Evolutionary conservation across 92 coral and sea anemone genomes (phyloP).

Genomic region (Epizoanthus stellaris): DNA sequence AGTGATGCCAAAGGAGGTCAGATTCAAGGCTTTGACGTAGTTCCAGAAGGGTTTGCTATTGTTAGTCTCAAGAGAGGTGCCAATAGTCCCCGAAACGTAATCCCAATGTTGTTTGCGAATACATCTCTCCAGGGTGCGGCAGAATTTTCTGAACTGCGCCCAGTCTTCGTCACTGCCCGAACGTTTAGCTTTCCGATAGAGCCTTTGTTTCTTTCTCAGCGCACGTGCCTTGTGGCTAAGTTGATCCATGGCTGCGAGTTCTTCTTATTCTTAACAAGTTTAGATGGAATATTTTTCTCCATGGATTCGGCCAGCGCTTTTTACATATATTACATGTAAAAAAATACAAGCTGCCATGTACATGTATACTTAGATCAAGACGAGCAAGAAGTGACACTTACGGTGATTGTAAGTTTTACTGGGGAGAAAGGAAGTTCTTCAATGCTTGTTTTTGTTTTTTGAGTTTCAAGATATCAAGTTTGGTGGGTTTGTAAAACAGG

Average conservation of each 20-base stretch:
- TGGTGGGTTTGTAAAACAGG: no score
- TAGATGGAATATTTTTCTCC: background rate
- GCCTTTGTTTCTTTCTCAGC: constrained; percentile 1
- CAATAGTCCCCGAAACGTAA: background rate
- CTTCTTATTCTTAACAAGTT: background rate
- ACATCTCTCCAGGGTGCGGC: constrained; percentile 6
- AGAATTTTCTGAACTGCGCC: background rate
- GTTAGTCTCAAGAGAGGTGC: constrained; percentile 19
- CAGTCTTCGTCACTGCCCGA: background rate
- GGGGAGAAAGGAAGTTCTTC: no score
- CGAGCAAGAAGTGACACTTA: no score
- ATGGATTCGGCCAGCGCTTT: background rate
- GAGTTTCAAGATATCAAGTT: no score
- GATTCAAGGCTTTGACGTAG: constrained; percentile 13
- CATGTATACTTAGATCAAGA: no score
- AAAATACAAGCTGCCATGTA: no score
- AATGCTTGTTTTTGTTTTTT: no score
- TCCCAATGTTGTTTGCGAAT: constrained; percentile 11
- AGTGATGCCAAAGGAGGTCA: constrained; percentile 28
- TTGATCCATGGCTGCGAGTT: constrained; percentile 16
- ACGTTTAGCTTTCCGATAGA: constrained; percentile 5
- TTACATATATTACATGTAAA: no score
- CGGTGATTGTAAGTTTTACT: no score
- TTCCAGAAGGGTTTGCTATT: constrained; percentile 17
- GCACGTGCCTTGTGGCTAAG: background rate